These are phyloP conservation scores for Teleogryllus occipitalis DNA, from an alignment of 1,140 invertebrate species.

Conservation along the genomic window DNA sequence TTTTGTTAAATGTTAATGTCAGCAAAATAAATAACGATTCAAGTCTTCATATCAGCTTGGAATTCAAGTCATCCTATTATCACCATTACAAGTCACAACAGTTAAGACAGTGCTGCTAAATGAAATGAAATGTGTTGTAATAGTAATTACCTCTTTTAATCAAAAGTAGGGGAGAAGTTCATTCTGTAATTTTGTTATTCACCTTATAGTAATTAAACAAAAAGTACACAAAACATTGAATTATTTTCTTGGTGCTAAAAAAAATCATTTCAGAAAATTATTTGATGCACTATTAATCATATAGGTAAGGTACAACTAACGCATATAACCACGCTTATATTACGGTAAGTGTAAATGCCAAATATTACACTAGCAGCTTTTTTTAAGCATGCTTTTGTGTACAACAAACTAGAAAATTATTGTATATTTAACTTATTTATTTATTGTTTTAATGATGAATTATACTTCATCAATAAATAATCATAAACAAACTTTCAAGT, in stretches of 20 bases:
- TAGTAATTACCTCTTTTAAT: not conserved
- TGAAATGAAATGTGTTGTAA: not conserved
- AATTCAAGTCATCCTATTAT: not conserved
- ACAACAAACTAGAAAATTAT: not conserved
- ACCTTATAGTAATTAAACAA: not conserved
- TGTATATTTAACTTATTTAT: not conserved
- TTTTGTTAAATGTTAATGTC: not conserved
- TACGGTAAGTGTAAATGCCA: not conserved
- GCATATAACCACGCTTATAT: not conserved
- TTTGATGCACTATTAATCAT: not conserved
- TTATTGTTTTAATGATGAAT: not conserved
- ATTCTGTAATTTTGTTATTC: not conserved
- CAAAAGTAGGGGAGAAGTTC: not conserved
- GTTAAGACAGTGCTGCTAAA: not conserved
- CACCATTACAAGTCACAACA: not conserved
- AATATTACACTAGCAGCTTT: not conserved
- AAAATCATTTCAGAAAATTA: not conserved
- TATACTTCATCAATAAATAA: not conserved
- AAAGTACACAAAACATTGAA: not conserved
- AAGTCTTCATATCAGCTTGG: not conserved
- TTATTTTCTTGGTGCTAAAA: not conserved
- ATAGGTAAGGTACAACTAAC: not conserved
- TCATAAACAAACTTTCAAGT: not conserved
- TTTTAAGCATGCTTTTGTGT: not conserved
- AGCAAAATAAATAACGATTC: not conserved